Evolutionary conservation across 2,888 invertebrate genomes (phyloP).

Genomic region (Myopa testacea): DNA sequence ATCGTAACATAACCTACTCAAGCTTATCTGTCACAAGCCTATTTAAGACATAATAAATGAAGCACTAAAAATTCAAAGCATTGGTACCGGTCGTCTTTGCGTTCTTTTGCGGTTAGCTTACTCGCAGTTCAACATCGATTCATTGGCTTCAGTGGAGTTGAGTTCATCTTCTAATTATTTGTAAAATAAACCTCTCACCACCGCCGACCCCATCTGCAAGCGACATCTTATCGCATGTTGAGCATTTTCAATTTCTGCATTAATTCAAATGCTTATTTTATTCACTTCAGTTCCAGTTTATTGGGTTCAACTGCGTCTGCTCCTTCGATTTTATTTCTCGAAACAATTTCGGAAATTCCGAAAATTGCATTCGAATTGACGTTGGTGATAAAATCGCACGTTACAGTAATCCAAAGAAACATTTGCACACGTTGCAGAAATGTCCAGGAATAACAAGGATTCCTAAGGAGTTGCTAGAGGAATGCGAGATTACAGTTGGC

Average conservation of each 20-base stretch:
- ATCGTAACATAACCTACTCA: too few species aligned
- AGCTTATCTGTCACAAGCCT: too few species aligned
- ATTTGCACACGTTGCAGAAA: constrained; percentile 30
- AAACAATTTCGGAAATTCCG: constrained; percentile 25
- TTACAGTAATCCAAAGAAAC: constrained; percentile 25
- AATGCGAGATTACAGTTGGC: constrained; percentile 17
- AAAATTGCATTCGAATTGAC: constrained; percentile 31
- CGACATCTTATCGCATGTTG: not conserved
- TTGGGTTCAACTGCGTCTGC: not conserved
- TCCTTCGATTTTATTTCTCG: not conserved
- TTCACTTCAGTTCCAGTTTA: constrained; percentile 8
- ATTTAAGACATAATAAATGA: too few species aligned
- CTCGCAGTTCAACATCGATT: not conserved
- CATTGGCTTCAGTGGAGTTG: not conserved
- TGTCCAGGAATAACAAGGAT: constrained; percentile 6
- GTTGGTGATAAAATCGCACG: constrained; percentile 27
- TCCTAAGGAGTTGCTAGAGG: not conserved
- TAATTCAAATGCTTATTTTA: constrained; percentile 39
- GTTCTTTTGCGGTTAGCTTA: not conserved
- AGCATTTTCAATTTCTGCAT: constrained; percentile 27
- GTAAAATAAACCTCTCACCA: not conserved
- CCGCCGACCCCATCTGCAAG: too few species aligned
- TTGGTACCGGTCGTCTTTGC: not conserved
- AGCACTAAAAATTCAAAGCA: not conserved
- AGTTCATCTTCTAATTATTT: not conserved